Percentiles rank a stretch among this genome's conserved stretches.
Evolutionary conservation across 2,888 invertebrate genomes (phyloP).

Genomic region (Ypsolopha sequella): DNA sequence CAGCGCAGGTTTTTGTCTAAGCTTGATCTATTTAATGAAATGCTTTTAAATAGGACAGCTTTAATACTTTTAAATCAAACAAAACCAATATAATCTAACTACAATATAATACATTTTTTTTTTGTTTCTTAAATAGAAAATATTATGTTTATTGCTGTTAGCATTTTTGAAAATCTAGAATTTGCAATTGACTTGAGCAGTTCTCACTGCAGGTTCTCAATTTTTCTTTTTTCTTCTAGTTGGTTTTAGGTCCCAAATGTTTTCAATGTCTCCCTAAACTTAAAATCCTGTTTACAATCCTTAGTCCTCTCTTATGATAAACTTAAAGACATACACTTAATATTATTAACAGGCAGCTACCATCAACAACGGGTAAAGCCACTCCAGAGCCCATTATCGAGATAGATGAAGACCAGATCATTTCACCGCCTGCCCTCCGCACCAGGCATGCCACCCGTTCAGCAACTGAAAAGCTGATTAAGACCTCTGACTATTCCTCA

Average conservation of each 20-base stretch:
- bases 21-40: too few relatives aligned
- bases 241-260: background rate
- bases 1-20: too few relatives aligned
- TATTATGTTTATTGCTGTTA: too few relatives aligned
- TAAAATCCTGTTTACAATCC: too few relatives aligned
- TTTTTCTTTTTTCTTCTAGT: background rate
- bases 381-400: constrained; percentile 31
- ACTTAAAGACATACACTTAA: background rate
- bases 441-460: constrained; percentile 37
- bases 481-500: constrained; percentile 75
- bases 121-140: too few relatives aligned
- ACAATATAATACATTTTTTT: too few relatives aligned
- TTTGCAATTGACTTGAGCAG: too few relatives aligned
- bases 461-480: constrained; percentile 33
- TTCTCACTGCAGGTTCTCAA: background rate
- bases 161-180: too few relatives aligned
- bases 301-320: background rate
- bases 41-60: too few relatives aligned
- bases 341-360: constrained; percentile 34
- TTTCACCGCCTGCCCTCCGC: constrained; percentile 32
- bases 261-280: too few relatives aligned
- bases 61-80: too few relatives aligned
- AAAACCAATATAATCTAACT: too few relatives aligned
- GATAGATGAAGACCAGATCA: constrained; percentile 23
- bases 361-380: constrained; percentile 17